Percentiles rank a stretch among this genome's conserved stretches.
These are phyloP conservation scores for Daubentonia madagascariensis DNA, from an alignment of 2,113 vertebrate genomes.

Conservation along the genomic window DNA sequence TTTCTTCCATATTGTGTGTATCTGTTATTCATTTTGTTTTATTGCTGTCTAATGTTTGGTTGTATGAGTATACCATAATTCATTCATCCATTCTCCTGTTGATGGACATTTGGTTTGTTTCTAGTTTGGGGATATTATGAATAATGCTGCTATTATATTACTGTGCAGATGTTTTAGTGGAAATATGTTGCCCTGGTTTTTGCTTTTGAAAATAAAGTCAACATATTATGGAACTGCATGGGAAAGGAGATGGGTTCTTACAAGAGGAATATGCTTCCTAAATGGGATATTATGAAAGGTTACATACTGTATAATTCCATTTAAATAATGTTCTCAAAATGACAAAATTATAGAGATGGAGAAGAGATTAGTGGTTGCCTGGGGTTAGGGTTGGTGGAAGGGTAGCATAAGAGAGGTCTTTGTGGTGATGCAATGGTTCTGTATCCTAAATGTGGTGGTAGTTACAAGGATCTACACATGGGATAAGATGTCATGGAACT, in stretches of 20 bases:
- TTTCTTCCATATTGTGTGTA: background rate
- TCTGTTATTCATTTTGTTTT: background rate
- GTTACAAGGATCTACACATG: background rate
- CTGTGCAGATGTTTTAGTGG: background rate
- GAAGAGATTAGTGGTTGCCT: background rate
- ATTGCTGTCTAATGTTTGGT: background rate
- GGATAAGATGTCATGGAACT: background rate
- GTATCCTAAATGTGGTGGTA: background rate
- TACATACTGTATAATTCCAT: background rate
- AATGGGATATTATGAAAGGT: background rate
- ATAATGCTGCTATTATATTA: background rate
- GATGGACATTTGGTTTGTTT: background rate
- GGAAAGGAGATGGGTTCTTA: background rate
- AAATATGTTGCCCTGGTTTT: background rate
- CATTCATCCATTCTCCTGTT: background rate
- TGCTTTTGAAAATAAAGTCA: background rate
- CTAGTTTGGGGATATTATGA: background rate
- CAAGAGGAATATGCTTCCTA: background rate
- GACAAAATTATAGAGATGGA: background rate
- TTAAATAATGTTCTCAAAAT: background rate
- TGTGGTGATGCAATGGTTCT: background rate
- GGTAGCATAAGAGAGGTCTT: background rate
- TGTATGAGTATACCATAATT: background rate
- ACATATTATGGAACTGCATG: background rate
- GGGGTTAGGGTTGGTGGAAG: background rate